A percentile compares a stretch with the other conserved stretches of the same genome.
These are phyloP conservation scores for Cotesia vestalis DNA, from an alignment of 1,140 invertebrate species.

Conservation along the genomic window DNA sequence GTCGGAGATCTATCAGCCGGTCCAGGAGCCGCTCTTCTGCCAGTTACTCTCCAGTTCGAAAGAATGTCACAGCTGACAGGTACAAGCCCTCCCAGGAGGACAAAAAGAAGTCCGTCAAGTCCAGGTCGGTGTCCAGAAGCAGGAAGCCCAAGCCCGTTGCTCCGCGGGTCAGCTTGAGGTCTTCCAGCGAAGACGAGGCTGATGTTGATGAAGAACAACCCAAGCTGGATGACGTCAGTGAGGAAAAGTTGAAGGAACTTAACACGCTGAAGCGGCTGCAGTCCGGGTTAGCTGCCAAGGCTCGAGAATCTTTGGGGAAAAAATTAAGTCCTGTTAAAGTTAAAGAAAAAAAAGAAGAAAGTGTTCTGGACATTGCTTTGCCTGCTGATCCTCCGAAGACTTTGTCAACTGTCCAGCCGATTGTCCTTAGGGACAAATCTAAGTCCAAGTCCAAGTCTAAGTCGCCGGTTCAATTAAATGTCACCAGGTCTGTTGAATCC, in stretches of 20 bases:
- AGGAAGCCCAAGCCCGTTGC: conserved; percentile 60
- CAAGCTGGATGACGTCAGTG: conserved; percentile 57
- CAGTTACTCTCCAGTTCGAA: conserved; percentile 73
- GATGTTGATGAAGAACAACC: conserved; percentile 68
- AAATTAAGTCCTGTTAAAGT: conserved; percentile 57
- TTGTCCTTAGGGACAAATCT: conserved; percentile 27
- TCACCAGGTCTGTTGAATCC: conserved; percentile 28
- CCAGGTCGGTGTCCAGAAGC: conserved; percentile 43
- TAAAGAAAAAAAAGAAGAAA: conserved; percentile 51
- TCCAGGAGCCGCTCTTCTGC: conserved; percentile 64
- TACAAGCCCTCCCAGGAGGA: conserved; percentile 69
- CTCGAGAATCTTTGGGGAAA: conserved; percentile 64
- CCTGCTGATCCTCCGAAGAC: conserved; percentile 48
- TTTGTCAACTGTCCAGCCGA: conserved; percentile 6
- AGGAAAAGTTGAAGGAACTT: conserved; percentile 67
- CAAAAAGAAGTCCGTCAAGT: conserved; percentile 42
- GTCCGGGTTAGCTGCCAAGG: conserved; percentile 72
- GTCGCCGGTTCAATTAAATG: conserved; percentile 20
- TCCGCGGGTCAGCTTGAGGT: conserved; percentile 69
- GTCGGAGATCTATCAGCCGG: conserved; percentile 38
- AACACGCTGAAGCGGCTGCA: conserved; percentile 72
- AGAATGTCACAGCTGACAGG: conserved; percentile 68
- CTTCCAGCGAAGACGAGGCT: conserved; percentile 72
- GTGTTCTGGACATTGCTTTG: conserved; percentile 50
- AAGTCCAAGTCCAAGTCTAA: conserved; percentile 21